These are phyloP conservation scores for Stegodyphus mimosarum DNA, from an alignment of 1,140 invertebrate species.

Conservation along the genomic window DNA sequence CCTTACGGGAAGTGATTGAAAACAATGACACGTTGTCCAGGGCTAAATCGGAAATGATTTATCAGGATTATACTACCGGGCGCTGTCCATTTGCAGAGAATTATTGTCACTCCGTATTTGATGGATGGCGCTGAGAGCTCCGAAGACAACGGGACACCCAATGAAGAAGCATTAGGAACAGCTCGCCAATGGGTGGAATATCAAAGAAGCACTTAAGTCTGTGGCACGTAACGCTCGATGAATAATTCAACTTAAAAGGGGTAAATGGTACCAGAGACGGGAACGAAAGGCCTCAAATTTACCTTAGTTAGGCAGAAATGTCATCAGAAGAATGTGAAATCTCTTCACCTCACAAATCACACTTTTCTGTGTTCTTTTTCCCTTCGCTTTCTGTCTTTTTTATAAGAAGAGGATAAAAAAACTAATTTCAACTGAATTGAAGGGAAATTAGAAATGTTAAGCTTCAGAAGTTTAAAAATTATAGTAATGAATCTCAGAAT, in stretches of 20 bases:
- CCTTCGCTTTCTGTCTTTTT: no score
- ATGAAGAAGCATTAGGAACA: no score
- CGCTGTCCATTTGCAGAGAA: not conserved
- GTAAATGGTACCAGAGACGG: not conserved
- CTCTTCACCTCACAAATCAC: no score
- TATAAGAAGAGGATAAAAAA: no score
- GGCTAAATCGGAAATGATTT: constrained; percentile 11
- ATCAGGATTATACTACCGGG: not conserved
- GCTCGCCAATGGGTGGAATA: not conserved
- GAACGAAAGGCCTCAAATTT: not conserved
- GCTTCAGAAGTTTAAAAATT: no score
- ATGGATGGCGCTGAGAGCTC: not conserved
- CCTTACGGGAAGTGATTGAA: constrained; percentile 5
- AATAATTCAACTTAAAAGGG: constrained; percentile 23
- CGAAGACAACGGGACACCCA: not conserved
- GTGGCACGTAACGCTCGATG: not conserved
- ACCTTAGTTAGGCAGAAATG: no score
- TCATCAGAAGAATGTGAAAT: no score
- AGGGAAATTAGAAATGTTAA: no score
- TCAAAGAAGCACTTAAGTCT: constrained; percentile 6
- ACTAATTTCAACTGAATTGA: no score
- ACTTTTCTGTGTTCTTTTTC: no score
- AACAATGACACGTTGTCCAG: constrained; percentile 7
- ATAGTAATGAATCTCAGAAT: no score
- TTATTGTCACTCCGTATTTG: not conserved